Percentiles rank a stretch among this genome's conserved stretches.
These are phyloP conservation scores for Pteromalus puparum DNA, from an alignment of 1,140 invertebrate species.

Conservation along the genomic window DNA sequence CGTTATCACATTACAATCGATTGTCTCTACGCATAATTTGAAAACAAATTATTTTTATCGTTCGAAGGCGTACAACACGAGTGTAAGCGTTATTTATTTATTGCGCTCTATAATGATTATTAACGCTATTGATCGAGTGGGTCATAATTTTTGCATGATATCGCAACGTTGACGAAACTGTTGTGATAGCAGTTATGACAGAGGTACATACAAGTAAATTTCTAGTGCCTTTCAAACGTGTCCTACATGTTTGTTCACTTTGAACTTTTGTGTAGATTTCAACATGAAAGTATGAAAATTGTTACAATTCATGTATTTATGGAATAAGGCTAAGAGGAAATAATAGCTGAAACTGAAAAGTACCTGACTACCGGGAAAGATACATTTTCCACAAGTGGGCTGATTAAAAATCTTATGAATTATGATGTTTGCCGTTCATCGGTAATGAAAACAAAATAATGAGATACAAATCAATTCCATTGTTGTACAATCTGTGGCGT, in stretches of 20 bases:
- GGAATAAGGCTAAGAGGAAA: background rate
- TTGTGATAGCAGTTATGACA: background rate
- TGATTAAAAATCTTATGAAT: constrained; percentile 11
- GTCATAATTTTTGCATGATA: background rate
- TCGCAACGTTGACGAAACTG: background rate
- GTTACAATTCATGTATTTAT: background rate
- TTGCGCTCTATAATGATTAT: background rate
- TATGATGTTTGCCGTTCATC: background rate
- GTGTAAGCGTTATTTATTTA: background rate
- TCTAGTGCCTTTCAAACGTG: background rate
- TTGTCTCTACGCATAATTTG: background rate
- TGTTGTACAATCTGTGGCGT: background rate
- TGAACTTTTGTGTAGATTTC: background rate
- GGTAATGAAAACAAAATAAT: background rate
- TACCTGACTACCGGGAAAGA: constrained; percentile 32
- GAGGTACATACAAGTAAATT: background rate
- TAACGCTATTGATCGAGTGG: background rate
- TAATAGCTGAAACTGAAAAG: background rate
- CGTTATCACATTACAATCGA: too few species aligned
- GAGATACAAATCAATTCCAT: background rate
- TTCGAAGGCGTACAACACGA: background rate
- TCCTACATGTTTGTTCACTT: background rate
- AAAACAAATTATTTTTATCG: background rate
- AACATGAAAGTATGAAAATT: background rate
- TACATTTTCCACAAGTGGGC: constrained; percentile 15